Evolutionary conservation across 2,113 vertebrate genomes (phyloP).

Genomic region (Rhombomys opimus): DNA sequence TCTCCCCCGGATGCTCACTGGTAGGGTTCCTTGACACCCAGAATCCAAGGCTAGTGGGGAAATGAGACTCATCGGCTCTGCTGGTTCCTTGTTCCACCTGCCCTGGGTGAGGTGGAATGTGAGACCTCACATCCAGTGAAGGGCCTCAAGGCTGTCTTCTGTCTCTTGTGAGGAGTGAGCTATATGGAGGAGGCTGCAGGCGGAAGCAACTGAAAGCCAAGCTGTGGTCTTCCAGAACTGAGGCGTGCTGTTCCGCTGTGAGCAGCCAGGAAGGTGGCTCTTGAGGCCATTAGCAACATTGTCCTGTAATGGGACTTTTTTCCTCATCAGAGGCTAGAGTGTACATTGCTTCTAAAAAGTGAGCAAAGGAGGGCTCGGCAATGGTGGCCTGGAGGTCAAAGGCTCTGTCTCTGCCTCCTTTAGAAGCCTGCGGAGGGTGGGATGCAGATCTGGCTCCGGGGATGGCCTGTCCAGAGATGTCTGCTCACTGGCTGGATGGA

Average conservation of each 20-base stretch:
- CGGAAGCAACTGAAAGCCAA: accelerated
- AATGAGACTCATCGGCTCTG: neutral
- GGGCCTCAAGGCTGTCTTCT: neutral
- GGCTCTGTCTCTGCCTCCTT: neutral
- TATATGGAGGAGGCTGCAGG: neutral
- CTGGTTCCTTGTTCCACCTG: neutral
- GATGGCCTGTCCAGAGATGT: neutral
- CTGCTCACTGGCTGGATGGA: neutral
- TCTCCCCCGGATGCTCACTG: neutral
- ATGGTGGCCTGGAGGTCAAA: neutral
- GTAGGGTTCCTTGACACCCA: neutral
- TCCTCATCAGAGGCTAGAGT: neutral
- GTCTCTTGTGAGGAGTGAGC: neutral
- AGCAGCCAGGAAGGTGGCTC: neutral
- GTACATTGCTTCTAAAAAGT: neutral
- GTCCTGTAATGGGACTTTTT: neutral
- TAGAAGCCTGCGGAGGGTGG: neutral
- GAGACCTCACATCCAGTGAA: accelerated
- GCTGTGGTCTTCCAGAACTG: neutral
- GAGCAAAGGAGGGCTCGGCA: neutral
- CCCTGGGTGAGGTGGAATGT: too few relatives aligned
- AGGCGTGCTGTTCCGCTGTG: neutral
- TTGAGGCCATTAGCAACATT: accelerated
- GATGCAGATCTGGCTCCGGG: neutral
- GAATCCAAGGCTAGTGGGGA: neutral